phyloP scores from a whole-genome alignment of 2,113 vertebrate genomes.

The Oreochromis niloticus region DNA sequence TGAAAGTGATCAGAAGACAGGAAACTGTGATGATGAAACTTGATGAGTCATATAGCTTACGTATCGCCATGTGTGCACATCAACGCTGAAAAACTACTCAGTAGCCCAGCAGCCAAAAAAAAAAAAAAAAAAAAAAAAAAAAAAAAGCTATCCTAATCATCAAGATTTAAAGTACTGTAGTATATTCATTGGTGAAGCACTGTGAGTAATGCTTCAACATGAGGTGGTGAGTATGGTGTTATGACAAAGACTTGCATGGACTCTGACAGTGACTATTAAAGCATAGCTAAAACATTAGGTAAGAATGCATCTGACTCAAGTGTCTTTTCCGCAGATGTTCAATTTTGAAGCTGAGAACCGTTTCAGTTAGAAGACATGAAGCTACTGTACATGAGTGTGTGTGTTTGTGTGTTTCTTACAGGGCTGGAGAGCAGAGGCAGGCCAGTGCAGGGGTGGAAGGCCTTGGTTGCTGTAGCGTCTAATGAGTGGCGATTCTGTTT shows the following conservation, averaged over 20 bases:
- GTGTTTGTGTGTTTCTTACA: slow-evolving; percentile 58
- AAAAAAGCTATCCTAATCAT: not conserved
- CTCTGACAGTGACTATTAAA: not conserved
- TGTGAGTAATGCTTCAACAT: slow-evolving; percentile 8
- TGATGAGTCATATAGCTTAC: slow-evolving; percentile 29
- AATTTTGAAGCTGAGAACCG: not conserved
- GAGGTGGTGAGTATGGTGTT: not conserved
- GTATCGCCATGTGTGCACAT: not conserved
- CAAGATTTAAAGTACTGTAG: not conserved
- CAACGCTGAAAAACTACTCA: not conserved
- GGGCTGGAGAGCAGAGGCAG: slow-evolving; percentile 97
- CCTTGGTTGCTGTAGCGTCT: slow-evolving; percentile 87
- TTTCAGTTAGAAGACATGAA: not conserved
- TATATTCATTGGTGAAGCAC: not conserved
- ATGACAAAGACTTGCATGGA: not conserved
- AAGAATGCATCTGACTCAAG: not conserved
- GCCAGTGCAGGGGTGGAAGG: slow-evolving; percentile 95
- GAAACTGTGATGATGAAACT: not conserved
- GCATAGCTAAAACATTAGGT: not conserved
- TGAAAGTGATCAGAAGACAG: not conserved
- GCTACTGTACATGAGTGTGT: not conserved
- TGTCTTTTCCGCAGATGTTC: slow-evolving; percentile 61
- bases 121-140: not conserved
- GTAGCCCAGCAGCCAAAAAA: not conserved
- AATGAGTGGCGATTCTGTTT: slow-evolving; percentile 88